Percentiles rank a stretch among this genome's conserved stretches.
These are phyloP conservation scores for Xestia rhomboidea DNA, from an alignment of 2,888 invertebrate genomes.

Conservation along the genomic window DNA sequence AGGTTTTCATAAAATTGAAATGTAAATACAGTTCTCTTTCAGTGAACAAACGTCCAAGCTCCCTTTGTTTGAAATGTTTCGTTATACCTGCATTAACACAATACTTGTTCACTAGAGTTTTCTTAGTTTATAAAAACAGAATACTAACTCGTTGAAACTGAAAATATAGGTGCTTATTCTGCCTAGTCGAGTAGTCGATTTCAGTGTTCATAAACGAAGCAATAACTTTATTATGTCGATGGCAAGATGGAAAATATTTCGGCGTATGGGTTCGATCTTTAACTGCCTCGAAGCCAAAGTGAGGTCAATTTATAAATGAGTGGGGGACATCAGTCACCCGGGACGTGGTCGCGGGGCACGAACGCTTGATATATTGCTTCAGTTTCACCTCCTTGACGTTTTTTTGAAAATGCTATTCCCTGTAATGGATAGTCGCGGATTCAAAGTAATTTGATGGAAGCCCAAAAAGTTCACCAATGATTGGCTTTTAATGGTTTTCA, in stretches of 20 bases:
- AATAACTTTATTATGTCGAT: conserved; percentile 55
- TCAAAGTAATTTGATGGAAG: conserved; percentile 78
- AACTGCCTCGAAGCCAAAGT: conserved; percentile 76
- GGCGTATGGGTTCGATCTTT: conserved; percentile 72
- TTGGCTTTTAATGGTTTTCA: conserved; percentile 85
- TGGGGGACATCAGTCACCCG: conserved; percentile 82
- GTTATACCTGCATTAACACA: conserved; percentile 47
- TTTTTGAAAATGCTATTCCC: conserved; percentile 83
- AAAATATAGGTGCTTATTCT: not conserved
- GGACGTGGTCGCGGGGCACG: conserved; percentile 76
- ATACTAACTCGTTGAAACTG: not conserved
- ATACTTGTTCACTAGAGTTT: conserved; percentile 39
- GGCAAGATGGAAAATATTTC: conserved; percentile 59
- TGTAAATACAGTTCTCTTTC: conserved; percentile 32
- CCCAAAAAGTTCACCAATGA: conserved; percentile 79
- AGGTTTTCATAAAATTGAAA: conserved; percentile 36
- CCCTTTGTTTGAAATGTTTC: conserved; percentile 46
- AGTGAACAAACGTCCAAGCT: conserved; percentile 30
- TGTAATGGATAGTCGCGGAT: conserved; percentile 81
- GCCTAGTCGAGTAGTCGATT: conserved; percentile 3
- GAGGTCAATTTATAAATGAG: conserved; percentile 88
- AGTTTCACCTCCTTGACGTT: conserved; percentile 84
- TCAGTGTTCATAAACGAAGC: conserved; percentile 24
- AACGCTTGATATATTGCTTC: conserved; percentile 81
- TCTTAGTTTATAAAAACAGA: conserved; percentile 33